Evolutionary conservation across 2,888 invertebrate species (phyloP), one percentile per base, ranked within the genome.

Genomic region (Pollenia griseotomentosa): DNA sequence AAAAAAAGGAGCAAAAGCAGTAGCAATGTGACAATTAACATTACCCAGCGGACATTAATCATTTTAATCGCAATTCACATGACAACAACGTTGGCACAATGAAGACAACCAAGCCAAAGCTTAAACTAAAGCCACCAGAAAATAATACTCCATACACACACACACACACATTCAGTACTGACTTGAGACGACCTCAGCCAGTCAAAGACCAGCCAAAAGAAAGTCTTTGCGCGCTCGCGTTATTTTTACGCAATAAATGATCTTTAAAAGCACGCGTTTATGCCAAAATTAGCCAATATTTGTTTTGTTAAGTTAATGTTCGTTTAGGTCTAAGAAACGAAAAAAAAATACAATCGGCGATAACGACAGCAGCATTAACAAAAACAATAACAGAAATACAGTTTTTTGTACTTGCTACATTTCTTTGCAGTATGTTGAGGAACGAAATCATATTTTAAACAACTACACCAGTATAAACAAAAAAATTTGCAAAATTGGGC

Each of bases 61-160:
- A 92, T 92, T 92, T 92, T 92, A 92, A 92, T 92, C 92, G 92
- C 92, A 92, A 92, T 92, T 92, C 91, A 90, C 90, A 90, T 92
- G 92, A 85, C 84, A 84, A 80, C 74, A 84, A 84, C 73, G 66
- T 80, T 87, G 84, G 81, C 77, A 84, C 81, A 84, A 77, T 84
- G 77, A 84, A 78, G 81, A 84, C 77, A 84, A 74, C 68, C 78
- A 46, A 46, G 40, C 70, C 53, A 70, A 75, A 44, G 59, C 59
- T 68, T 44, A 53, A 85, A 57, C 63, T 65, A 12, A 77, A 71
- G 66, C 44, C 53, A 55, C 53, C 55, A 61, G 40, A 42, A 80
- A 55, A 51, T 53, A 23, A 46, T 63, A 23, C 44, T 33, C 88
- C 88, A 68, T 9, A 19, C 51, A 23, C 23, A 23, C 23, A 2